Evolutionary conservation across 1,140 invertebrate species (phyloP).

Genomic region (Gryllus bimaculatus): DNA sequence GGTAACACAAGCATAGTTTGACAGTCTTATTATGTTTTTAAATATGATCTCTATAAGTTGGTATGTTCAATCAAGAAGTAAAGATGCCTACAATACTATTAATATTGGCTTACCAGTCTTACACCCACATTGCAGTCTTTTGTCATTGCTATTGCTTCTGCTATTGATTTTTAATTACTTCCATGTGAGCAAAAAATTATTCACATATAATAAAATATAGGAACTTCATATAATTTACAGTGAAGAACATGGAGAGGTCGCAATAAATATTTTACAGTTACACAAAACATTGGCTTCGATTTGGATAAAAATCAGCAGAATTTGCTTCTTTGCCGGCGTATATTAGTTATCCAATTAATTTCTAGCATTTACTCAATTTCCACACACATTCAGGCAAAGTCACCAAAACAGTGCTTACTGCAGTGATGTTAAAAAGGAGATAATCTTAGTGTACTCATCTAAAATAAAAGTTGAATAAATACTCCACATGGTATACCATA

Average conservation of each 20-base stretch:
- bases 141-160: neutral
- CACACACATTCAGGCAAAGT: slow-evolving; percentile 3
- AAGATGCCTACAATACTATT: neutral
- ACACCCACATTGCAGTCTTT: neutral
- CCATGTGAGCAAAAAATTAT: neutral
- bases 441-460: too few species aligned
- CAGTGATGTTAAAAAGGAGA: too few species aligned
- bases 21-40: neutral
- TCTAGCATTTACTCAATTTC: neutral
- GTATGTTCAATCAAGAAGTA: neutral
- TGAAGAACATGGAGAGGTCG: neutral
- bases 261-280: neutral
- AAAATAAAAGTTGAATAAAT: too few species aligned
- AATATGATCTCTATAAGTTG: neutral
- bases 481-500: too few species aligned
- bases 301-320: neutral
- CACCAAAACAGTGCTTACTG: neutral
- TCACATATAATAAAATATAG: neutral
- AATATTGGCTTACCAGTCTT: neutral
- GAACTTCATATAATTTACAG: slow-evolving; percentile 1
- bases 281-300: neutral
- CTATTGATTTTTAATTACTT: neutral
- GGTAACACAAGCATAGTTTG: neutral
- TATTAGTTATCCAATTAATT: neutral
- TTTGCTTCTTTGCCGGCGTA: neutral